A percentile compares a stretch with the other conserved stretches of the same genome.
Conservation (phyloP, 2,797 vertebrate species). For the Gymnocypris eckloni region DNA sequence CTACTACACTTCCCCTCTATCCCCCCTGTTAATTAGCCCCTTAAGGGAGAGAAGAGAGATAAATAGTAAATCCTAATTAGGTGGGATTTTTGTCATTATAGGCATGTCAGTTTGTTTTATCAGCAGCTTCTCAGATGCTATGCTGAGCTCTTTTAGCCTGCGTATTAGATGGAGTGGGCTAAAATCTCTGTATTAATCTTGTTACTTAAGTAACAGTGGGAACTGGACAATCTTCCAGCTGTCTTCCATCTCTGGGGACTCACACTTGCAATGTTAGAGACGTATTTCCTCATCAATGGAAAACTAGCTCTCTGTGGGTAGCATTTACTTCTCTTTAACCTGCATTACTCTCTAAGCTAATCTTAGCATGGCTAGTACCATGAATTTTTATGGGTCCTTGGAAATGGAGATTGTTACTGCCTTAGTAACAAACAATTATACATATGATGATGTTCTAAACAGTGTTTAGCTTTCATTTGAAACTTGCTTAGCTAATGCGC, state of each 20-base stretch:
- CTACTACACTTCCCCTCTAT: conserved; percentile 39
- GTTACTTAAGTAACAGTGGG: conserved; percentile 49
- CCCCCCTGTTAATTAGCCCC: conserved; percentile 57
- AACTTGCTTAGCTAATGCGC: background rate
- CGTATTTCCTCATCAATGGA: conserved; percentile 58
- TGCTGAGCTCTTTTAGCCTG: conserved; percentile 38
- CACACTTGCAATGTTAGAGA: conserved; percentile 39
- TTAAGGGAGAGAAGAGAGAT: conserved; percentile 56
- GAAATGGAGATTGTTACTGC: background rate
- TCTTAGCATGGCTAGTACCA: background rate
- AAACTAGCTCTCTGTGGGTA: conserved; percentile 38
- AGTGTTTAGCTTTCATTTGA: background rate
- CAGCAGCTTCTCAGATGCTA: conserved; percentile 25
- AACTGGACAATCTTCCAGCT: conserved; percentile 55
- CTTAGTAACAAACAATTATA: background rate
- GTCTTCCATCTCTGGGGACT: conserved; percentile 46
- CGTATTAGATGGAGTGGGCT: conserved; percentile 43
- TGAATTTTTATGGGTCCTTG: conserved; percentile 5
- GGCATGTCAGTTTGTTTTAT: conserved; percentile 56
- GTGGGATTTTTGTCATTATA: conserved; percentile 49
- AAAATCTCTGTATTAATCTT: conserved; percentile 61
- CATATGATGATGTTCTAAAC: background rate
- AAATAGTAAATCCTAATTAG: conserved; percentile 62
- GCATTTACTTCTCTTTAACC: conserved; percentile 54
- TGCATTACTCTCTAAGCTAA: conserved; percentile 29